Base-by-base conservation (phyloP, 2,888 invertebrate species). In the Pseudanteris insignis region DNA sequence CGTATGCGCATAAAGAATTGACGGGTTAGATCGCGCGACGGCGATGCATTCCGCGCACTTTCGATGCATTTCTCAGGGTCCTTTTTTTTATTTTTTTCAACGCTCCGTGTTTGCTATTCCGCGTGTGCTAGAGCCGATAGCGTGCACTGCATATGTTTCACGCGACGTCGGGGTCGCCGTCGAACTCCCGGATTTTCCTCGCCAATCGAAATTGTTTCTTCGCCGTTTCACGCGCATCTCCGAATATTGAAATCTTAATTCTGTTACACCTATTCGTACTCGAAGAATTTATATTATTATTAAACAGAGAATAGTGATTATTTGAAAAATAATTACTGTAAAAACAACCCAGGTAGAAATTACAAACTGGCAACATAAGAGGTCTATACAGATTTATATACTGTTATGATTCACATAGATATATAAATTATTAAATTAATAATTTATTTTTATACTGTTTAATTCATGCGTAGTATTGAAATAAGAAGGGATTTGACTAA, bases 41-140 rank as follows among this genome's bases (percentile, higher is more conserved):
- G 53, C 71, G 70, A 72, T 71, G 75, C 75, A 79, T 79, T 77
- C 76, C 73, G 69, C 69, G 69, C 70, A 71, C 72, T 73, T 73
- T 72, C 68, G 66, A 72, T 73, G 75, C 76, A 75, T 75, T 76
- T 76, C 73, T 74, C 74, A 74, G 72, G 69, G 68, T 71, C 67
- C 68, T 68, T 18, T n/a, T n/a, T n/a, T n/a, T n/a, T n/a, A n/a
- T n/a, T 63, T 60, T 53, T 37, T 68, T 68, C 24, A 28, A 11
- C 65, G 66, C 68, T 62, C 64, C 65, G 66, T 63, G 69, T 73
- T 79, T 79, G 72, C 75, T 77, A 79, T 79, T 79, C 79, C 70
- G 63, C 69, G 69, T 68, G 72, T 70, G 75, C 70, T 67, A 67
- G 70, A 68, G 68, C 69, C 71, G 68, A 68, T 67, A 66, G 73